These are phyloP conservation scores for Saccopteryx leptura DNA, from an alignment of 2,113 vertebrate species.

Conservation along the genomic window DNA sequence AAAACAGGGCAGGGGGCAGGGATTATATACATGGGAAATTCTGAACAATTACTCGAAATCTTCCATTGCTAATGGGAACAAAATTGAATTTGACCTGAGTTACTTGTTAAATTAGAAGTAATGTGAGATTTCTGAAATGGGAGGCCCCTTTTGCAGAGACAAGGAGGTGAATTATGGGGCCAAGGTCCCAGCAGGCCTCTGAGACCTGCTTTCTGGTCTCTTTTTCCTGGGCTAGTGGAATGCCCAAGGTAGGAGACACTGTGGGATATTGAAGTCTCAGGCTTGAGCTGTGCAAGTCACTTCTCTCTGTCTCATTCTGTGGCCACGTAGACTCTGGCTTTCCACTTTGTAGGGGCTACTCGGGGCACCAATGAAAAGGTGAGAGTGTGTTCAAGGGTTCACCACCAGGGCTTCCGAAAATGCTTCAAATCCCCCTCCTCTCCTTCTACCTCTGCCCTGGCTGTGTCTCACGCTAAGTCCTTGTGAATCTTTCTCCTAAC, in stretches of 20 bases:
- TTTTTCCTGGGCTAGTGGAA: not conserved
- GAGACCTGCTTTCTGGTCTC: not conserved
- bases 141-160: not conserved
- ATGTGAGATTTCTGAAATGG: not conserved
- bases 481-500: no score
- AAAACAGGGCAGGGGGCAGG: fast-evolving
- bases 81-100: not conserved
- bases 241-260: not conserved
- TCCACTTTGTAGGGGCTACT: no score
- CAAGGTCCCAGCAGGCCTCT: no score
- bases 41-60: not conserved
- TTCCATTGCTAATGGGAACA: not conserved
- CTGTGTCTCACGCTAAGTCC: not conserved
- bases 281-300: no score
- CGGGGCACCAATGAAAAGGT: not conserved
- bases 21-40: not conserved
- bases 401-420: not conserved
- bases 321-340: not conserved
- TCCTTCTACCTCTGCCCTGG: not conserved
- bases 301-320: no score
- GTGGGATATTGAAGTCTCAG: fast-evolving
- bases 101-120: constrained; percentile 31
- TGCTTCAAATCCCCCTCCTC: not conserved
- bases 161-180: fast-evolving
- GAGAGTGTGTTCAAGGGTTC: not conserved